Base-by-base conservation (phyloP, 1,140 invertebrate genomes). In the Dinoponera quadriceps region DNA sequence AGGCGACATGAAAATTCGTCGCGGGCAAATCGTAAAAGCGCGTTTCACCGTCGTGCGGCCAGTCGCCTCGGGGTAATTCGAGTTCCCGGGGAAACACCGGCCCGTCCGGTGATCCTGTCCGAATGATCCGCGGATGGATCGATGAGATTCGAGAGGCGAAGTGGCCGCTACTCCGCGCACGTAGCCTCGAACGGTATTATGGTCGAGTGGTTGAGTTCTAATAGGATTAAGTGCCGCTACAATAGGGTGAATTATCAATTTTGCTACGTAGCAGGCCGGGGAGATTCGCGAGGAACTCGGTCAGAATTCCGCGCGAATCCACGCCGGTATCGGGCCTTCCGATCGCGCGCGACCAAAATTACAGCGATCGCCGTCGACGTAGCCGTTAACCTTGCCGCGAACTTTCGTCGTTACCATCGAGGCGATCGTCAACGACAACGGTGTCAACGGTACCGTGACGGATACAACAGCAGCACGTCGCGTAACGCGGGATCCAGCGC, bases 171-270 rank as follows among this genome's bases (percentile, higher is more conserved):
- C 18, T 38, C 11, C 20, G 51, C 51, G 59, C 38, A 54, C 54
- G 54, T 38, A 66, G 14, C 27, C 62, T 85, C 86, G 51, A 82
- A 69, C 82, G 85, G 33, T 75, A 91, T 91, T 87, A 85, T 83
- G 86, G 77, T 85, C 65, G 85, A 81, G 69, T 84, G 84, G 78
- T 85, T 71, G 44, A 86, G 86, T 78, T 75, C 82, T 89, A 87
- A 88, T 85, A 86, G 85, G 87, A 86, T 89, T 89, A 88, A 87
- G 81, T 75, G 75, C 57, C 44, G 60, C 60, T 54, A 55, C 75
- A 83, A 81, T 85, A 75, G 85, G 75, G 72, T 84, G 72, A 74
- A 85, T 91, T 87, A 88, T 89, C 88, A 84, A 90, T 85, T 82
- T 63, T 48, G 60, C 55, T 49, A 68, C 54, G 62, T 73, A 33